Conservation (phyloP, 2,888 invertebrate genomes). For the Caenorhabditis zanzibari region DNA sequence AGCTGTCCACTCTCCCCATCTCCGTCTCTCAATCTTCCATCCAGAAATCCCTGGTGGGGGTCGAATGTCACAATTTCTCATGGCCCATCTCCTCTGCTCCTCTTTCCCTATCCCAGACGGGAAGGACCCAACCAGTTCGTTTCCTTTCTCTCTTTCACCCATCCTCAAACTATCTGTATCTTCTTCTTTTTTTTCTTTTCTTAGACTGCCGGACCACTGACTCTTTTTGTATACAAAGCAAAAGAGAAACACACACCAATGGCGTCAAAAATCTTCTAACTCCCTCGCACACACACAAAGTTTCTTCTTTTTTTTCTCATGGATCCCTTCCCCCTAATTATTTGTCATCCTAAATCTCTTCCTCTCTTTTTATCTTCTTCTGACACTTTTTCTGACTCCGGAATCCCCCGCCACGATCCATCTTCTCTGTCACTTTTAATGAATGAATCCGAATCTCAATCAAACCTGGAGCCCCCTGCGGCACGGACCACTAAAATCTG, state of each 20-base stretch:
- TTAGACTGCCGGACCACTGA: neutral
- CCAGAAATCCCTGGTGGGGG: conserved; percentile 23
- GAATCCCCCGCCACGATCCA: conserved; percentile 25
- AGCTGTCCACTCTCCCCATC: conserved; percentile 12
- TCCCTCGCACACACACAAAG: neutral
- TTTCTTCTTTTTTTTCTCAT: conserved; percentile 2
- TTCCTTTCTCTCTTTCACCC: conserved; percentile 33
- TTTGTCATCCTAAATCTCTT: conserved; percentile 56
- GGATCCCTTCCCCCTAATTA: conserved; percentile 39
- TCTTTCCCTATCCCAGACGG: conserved; percentile 12
- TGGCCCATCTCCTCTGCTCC: conserved; percentile 2
- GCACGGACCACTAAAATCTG: neutral
- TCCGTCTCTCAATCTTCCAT: conserved; percentile 11
- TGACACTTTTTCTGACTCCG: conserved; percentile 16
- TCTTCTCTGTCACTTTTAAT: conserved; percentile 17
- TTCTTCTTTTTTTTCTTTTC: neutral
- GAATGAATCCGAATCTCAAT: conserved; percentile 6
- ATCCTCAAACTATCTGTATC: conserved; percentile 41
- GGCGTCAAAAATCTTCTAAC: conserved; percentile 49
- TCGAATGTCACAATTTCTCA: conserved; percentile 41
- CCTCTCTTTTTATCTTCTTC: conserved; percentile 22
- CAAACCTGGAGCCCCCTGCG: conserved; percentile 2
- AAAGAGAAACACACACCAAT: conserved; percentile 31
- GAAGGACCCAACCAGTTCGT: neutral
- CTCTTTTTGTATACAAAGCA: conserved; percentile 42